Base-by-base conservation (phyloP, 2,888 invertebrate species). In the Fissipunctia ypsillon region DNA sequence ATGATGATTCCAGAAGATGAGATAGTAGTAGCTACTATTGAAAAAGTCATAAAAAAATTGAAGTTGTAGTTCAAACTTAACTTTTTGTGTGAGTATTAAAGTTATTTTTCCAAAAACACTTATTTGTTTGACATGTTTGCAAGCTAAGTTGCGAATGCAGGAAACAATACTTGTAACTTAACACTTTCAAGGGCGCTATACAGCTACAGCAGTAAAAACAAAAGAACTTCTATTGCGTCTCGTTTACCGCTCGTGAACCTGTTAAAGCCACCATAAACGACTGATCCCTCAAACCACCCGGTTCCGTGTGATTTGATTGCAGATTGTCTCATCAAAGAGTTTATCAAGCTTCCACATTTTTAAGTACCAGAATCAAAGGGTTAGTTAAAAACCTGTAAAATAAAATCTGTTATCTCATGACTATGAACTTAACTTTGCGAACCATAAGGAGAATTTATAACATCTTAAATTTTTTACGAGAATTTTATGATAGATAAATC, bases 321-420 rank as follows among this genome's bases (percentile, higher is more conserved):
- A n/a, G 28, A 12, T 67, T 41, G 43, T 19, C 5, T 43, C 22
- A 38, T 41, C 5, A 28, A 54, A 72, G 0, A 3, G 19, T 75
- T 41, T 38, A 38, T n/a, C 0, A 31, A 61, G 12, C 2, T 54
- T 22, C 16, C 14, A 25, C 16, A 48, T 60, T 48, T 48, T 48
- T 6, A 61, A 70, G 48, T 48, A n/a, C 38, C 25, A 6, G 7
- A 38, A 25, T 69, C 22, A 14, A 7, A 52, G 45, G 22, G 25
- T 56, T 54, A 31, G 48, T 78, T 50, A 61, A 50, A 76, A 75
- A 31, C 16, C 38, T 14, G 14, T 80, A 45, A 74, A 74, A 80
- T 78, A 14, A 80, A 67, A 80, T 67, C 56, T 38, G 38, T 52
- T 78, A 73, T 80, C 81, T 67, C 14, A 9, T 25, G 19, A 50